A percentile compares a stretch with the other conserved stretches of the same genome.
phyloP scores from a whole-genome alignment of 2,113 vertebrate species.

The Turnix velox region DNA sequence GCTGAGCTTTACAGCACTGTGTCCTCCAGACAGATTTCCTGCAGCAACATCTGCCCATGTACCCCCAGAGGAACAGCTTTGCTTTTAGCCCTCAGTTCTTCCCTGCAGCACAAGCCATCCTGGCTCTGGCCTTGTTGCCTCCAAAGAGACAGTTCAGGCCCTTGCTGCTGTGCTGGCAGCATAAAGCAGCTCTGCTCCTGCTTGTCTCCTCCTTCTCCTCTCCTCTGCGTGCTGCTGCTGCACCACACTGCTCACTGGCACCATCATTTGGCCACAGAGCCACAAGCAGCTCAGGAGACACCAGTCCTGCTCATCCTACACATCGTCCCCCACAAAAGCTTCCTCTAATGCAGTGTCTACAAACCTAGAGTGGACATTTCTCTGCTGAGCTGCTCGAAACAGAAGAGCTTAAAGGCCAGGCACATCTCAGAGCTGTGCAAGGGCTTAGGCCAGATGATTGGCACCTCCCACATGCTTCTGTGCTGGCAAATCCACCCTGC shows the following conservation, averaged over 20 bases:
- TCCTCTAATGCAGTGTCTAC: background rate
- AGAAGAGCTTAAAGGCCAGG: background rate
- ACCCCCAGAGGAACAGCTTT: background rate
- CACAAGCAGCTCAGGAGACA: background rate
- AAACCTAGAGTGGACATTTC: background rate
- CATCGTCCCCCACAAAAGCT: background rate
- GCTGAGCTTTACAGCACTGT: background rate
- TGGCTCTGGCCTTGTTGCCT: background rate
- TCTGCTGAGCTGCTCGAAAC: background rate
- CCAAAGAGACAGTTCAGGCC: background rate
- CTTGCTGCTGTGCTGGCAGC: background rate
- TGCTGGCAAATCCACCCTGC: background rate
- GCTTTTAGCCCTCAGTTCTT: background rate
- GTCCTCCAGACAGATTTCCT: background rate
- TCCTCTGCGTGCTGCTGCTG: background rate
- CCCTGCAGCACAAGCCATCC: background rate
- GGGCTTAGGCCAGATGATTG: no score
- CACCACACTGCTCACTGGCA: background rate
- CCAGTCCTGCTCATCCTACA: background rate
- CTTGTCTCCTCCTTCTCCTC: background rate
- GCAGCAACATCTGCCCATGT: background rate
- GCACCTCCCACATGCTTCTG: fast-evolving
- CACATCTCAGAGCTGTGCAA: background rate
- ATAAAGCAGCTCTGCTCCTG: background rate
- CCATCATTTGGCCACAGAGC: background rate